Evolutionary conservation across 2,888 invertebrate species (phyloP).

Genomic region (Cryptocephalus moraei): DNA sequence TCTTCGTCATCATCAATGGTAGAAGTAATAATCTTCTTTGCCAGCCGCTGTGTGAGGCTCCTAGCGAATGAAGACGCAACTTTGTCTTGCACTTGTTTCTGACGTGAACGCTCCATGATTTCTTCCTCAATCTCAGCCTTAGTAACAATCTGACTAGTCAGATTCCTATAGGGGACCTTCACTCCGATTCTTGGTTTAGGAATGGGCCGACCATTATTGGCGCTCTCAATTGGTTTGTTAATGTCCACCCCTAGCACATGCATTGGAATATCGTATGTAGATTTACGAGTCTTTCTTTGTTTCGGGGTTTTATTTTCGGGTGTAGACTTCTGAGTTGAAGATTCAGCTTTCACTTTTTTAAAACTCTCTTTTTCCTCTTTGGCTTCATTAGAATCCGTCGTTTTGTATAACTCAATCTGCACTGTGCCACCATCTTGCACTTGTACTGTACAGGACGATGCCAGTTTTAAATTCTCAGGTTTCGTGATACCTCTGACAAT

Average conservation of each 20-base stretch:
- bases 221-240: slow-evolving; percentile 33
- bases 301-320: neutral
- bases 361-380: too few species aligned
- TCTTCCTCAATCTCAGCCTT: slow-evolving; percentile 46
- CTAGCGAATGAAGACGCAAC: slow-evolving; percentile 44
- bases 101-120: slow-evolving; percentile 41
- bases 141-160: slow-evolving; percentile 46
- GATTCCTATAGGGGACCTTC: slow-evolving; percentile 37
- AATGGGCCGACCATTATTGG: slow-evolving; percentile 29
- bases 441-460: too few species aligned
- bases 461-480: too few species aligned
- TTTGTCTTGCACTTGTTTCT: slow-evolving; percentile 37
- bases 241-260: slow-evolving; percentile 38
- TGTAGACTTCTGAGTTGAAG: too few species aligned
- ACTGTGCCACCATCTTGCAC: too few species aligned
- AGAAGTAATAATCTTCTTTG: slow-evolving; percentile 19
- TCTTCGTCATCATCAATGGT: slow-evolving; percentile 1
- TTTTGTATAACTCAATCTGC: too few species aligned
- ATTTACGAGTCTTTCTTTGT: slow-evolving; percentile 16
- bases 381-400: too few species aligned
- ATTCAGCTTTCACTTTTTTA: too few species aligned
- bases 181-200: slow-evolving; percentile 39
- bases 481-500: too few species aligned
- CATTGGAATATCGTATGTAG: slow-evolving; percentile 27
- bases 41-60: slow-evolving; percentile 41